A percentile compares a stretch with the other conserved stretches of the same genome.
Evolutionary conservation across 1,140 invertebrate genomes (phyloP).

Genomic region (Grapholita molesta): DNA sequence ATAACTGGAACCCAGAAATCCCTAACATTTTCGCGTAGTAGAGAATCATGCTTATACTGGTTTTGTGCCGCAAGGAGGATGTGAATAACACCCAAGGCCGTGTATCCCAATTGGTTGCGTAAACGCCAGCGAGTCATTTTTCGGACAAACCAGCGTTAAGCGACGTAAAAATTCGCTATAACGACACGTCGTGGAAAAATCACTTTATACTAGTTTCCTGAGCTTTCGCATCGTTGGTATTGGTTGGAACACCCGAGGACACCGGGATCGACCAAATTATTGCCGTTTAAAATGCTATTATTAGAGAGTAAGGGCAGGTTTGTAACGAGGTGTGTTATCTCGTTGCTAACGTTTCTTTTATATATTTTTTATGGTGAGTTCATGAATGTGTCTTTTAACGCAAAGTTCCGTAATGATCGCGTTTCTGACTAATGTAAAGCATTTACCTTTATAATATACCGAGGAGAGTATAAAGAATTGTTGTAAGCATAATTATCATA

Average conservation of each 20-base stretch:
- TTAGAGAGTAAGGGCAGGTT: conserved; percentile 23
- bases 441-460: no score
- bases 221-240: background rate
- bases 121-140: background rate
- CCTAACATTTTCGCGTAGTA: background rate
- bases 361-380: background rate
- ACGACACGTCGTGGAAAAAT: background rate
- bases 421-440: background rate
- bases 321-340: conserved; percentile 16
- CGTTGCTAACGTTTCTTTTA: conserved; percentile 8
- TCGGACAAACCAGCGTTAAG: background rate
- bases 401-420: background rate
- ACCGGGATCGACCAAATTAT: conserved; percentile 23
- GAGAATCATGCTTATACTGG: background rate
- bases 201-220: background rate
- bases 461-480: no score
- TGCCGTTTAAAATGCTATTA: conserved; percentile 39
- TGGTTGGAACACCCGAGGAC: background rate
- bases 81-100: background rate
- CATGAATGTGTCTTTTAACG: background rate
- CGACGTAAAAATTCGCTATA: background rate
- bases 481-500: no score
- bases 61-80: conserved; percentile 14
- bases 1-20: background rate
- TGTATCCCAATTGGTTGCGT: background rate